A percentile compares a stretch with the other conserved stretches of the same genome.
These are phyloP conservation scores for Rhopilema esculentum DNA, from an alignment of 30 jellyfish, hydroid and myxozoan genomes.

Conservation along the genomic window DNA sequence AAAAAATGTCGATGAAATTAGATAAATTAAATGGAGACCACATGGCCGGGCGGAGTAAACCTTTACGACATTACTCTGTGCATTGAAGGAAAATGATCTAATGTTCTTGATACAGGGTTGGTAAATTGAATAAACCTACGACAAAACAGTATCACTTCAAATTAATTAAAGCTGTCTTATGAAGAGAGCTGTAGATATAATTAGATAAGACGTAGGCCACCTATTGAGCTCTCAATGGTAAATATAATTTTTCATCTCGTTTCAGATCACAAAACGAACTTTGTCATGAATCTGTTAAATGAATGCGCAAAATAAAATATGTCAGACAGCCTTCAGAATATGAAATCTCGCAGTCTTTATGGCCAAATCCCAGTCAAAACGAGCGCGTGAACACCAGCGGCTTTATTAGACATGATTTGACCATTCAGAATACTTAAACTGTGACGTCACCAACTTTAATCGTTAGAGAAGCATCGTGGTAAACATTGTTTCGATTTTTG, in stretches of 20 bases:
- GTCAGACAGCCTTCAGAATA: no score
- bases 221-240: background rate
- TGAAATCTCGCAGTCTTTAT: no score
- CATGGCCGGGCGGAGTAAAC: background rate
- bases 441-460: background rate
- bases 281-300: no score
- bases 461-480: background rate
- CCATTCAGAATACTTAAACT: background rate
- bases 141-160: background rate
- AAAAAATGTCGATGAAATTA: background rate
- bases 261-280: no score
- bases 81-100: no score
- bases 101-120: background rate
- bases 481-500: no score
- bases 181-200: no score
- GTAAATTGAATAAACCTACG: background rate
- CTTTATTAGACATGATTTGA: no score
- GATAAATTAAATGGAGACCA: background rate
- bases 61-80: background rate
- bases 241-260: no score
- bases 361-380: no score
- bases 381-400: no score
- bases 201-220: background rate
- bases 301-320: no score
- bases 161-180: background rate